phyloP scores from a whole-genome alignment of 2,888 invertebrate genomes.

The Slavum lentiscoides region DNA sequence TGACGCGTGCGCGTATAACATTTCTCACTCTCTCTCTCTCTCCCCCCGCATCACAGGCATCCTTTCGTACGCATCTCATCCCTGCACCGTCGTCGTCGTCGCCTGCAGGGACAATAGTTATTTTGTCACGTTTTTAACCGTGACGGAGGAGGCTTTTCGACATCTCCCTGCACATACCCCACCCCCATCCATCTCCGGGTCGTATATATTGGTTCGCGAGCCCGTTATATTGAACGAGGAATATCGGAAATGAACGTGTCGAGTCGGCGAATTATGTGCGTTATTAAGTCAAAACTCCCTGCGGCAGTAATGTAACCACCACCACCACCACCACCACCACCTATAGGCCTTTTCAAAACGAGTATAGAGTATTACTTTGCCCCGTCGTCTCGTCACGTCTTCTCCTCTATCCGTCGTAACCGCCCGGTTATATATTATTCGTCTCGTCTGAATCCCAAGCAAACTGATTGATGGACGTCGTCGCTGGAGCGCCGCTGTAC shows the following conservation, averaged over 20 bases:
- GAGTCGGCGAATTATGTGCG: slow-evolving; percentile 48
- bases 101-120: neutral
- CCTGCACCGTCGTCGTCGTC: too few species aligned
- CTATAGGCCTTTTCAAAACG: too few species aligned
- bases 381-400: neutral
- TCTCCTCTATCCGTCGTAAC: neutral
- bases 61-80: too few species aligned
- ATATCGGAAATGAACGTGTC: slow-evolving; percentile 51
- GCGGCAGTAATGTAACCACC: neutral
- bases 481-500: neutral
- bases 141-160: slow-evolving; percentile 3
- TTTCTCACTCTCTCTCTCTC: neutral
- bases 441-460: neutral
- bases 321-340: too few species aligned
- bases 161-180: neutral
- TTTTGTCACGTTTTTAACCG: slow-evolving; percentile 44
- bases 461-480: slow-evolving; percentile 39
- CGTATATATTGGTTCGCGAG: neutral
- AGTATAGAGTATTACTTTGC: neutral
- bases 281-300: slow-evolving; percentile 30
- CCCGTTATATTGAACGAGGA: slow-evolving; percentile 23
- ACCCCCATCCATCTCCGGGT: neutral
- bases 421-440: neutral
- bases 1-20: neutral
- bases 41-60: neutral